Percentiles rank a stretch among this genome's conserved stretches.
Evolutionary conservation across 2,888 invertebrate genomes (phyloP).

Genomic region (Scaptomyza flava): DNA sequence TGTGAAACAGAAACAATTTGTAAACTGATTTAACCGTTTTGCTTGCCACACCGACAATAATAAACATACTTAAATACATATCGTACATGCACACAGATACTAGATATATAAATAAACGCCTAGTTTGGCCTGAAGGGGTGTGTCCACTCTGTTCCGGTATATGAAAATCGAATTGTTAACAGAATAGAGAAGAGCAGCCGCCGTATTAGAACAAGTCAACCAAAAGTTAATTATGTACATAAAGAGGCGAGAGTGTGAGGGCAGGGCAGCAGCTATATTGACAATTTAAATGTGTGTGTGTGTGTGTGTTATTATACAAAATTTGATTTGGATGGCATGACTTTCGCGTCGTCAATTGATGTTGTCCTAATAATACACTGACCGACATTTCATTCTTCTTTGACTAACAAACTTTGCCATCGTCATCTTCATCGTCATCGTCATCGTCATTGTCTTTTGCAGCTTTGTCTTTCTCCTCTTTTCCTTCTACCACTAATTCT

Average conservation of each 20-base stretch:
- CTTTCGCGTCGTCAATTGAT: constrained; percentile 60
- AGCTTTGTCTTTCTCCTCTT: constrained; percentile 13
- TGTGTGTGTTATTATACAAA: constrained; percentile 57
- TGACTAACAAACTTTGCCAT: constrained; percentile 33
- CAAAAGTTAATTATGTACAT: constrained; percentile 34
- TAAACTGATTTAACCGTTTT: neutral
- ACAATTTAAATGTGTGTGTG: constrained; percentile 13
- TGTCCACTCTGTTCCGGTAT: constrained; percentile 1
- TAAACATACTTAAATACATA: neutral
- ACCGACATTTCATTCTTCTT: constrained; percentile 45
- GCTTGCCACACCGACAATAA: neutral
- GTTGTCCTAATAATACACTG: constrained; percentile 41
- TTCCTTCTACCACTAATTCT: neutral
- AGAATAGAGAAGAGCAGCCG: neutral
- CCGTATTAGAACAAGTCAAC: constrained; percentile 2
- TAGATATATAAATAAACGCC: constrained; percentile 2
- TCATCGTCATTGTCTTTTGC: constrained; percentile 24
- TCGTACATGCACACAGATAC: neutral
- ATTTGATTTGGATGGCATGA: constrained; percentile 70
- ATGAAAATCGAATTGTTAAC: constrained; percentile 33
- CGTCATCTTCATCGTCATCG: constrained; percentile 27
- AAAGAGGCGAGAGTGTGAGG: neutral
- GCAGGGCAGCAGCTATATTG: constrained; percentile 17
- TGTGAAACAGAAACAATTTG: neutral
- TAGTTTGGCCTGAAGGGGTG: neutral